Evolutionary conservation across 2,113 vertebrate genomes (phyloP).

Genomic region (Nycticryphes semicollaris): DNA sequence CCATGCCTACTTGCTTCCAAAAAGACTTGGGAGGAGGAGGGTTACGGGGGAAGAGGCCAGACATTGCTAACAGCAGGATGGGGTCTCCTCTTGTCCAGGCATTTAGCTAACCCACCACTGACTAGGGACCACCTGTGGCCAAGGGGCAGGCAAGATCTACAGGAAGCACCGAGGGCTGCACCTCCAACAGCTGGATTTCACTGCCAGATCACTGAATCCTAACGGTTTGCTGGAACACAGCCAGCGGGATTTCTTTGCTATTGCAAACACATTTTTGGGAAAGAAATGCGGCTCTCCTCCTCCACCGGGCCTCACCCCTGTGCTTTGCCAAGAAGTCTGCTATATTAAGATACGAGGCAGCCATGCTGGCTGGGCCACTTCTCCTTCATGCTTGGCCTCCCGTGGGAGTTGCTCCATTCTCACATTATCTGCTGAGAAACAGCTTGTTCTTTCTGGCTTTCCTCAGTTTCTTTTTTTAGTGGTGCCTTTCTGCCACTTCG

Average conservation of each 20-base stretch:
- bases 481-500: neutral
- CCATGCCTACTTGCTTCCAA: neutral
- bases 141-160: neutral
- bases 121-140: neutral
- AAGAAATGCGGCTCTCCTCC: neutral
- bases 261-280: neutral
- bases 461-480: slow-evolving; percentile 43
- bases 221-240: neutral
- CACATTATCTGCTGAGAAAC: slow-evolving; percentile 30
- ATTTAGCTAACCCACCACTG: neutral
- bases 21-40: neutral
- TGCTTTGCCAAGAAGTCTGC: slow-evolving; percentile 25
- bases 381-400: neutral
- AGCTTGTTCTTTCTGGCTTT: slow-evolving; percentile 34
- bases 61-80: neutral
- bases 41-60: neutral
- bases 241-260: neutral
- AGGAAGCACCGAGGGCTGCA: neutral
- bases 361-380: slow-evolving; percentile 2
- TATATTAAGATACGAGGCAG: slow-evolving; percentile 26
- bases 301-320: neutral
- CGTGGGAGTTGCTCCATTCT: slow-evolving; percentile 44
- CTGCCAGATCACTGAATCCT: neutral
- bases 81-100: neutral
- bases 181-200: neutral